Base-by-base conservation (phyloP, 2,888 invertebrate genomes). In the Ennomos erosarius region DNA sequence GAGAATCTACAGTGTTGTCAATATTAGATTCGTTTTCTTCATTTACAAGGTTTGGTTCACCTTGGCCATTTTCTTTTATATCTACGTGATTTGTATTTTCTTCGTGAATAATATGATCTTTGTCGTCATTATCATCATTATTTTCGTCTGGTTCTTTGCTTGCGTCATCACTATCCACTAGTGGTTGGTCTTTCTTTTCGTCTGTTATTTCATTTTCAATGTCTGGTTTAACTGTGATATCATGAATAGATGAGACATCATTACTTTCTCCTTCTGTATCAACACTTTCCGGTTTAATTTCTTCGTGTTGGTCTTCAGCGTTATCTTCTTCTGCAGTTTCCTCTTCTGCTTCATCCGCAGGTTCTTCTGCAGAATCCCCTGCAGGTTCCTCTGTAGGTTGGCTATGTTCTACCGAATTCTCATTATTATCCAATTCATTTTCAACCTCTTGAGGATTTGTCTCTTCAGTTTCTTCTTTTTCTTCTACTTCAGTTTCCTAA, bases 401-500 rank as follows among this genome's bases (percentile, higher is more conserved):
- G 3, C n/a, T 8, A 35, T 43, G 35, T 46, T 53, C 49, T 10
- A 47, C 33, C 50, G 46, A 39, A 9, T 66, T 51, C 42, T 69
- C 62, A 50, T 70, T 62, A 46, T 78, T 64, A 37, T 71, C 59
- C 33, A 55, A 55, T 39, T 64, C 53, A 16, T 68, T 55, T 64
- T 58, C 54, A 33, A 57, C 40, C 53, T 64, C 64, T 37, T 62
- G 36, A 46, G 62, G 54, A 26, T 47, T 37, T 12, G 65, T 55
- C 42, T 61, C 64, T 48, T 68, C 56, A 39, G 73, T 55, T 26
- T 71, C 62, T 42, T 61, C 61, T 38, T 55, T 54, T 38, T 62
- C 62, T 51, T 74, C 76, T 54, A 64, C 70, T 65, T 81, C 78
- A 60, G 82, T 69, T 69, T 79, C 88, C 90, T 90, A 90, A 85